phyloP scores from a whole-genome alignment of 1,140 invertebrate species.

The Dinoponera quadriceps region DNA sequence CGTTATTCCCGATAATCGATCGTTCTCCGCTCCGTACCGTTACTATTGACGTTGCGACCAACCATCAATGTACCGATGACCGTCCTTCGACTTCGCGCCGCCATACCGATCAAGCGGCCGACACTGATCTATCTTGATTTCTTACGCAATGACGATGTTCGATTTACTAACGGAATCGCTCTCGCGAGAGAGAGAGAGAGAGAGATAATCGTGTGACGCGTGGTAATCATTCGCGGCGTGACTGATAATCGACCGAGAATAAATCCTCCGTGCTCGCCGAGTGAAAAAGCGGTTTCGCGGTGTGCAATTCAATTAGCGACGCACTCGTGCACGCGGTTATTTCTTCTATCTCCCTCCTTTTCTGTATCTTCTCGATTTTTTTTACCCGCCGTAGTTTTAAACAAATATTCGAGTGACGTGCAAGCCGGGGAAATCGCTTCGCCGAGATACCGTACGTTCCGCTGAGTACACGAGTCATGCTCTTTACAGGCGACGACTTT shows the following conservation, averaged over 20 bases:
- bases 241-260: neutral
- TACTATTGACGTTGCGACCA: neutral
- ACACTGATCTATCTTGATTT: slow-evolving; percentile 17
- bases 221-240: neutral
- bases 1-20: slow-evolving; percentile 3
- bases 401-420: slow-evolving; percentile 3
- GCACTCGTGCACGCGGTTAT: neutral
- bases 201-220: neutral
- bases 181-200: neutral
- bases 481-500: slow-evolving; percentile 13
- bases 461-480: neutral
- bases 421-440: slow-evolving; percentile 24
- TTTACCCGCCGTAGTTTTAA: neutral
- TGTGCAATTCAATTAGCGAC: neutral
- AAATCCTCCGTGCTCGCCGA: neutral
- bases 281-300: neutral
- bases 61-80: neutral
- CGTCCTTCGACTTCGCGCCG: slow-evolving; percentile 17
- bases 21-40: neutral
- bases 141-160: slow-evolving; percentile 25
- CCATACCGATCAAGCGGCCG: neutral
- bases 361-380: too few relatives aligned
- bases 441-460: slow-evolving; percentile 16
- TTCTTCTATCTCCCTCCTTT: neutral
- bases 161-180: slow-evolving; percentile 9